These are phyloP conservation scores for Melitaea cinxia DNA, from an alignment of 1,140 invertebrate species.

Conservation along the genomic window DNA sequence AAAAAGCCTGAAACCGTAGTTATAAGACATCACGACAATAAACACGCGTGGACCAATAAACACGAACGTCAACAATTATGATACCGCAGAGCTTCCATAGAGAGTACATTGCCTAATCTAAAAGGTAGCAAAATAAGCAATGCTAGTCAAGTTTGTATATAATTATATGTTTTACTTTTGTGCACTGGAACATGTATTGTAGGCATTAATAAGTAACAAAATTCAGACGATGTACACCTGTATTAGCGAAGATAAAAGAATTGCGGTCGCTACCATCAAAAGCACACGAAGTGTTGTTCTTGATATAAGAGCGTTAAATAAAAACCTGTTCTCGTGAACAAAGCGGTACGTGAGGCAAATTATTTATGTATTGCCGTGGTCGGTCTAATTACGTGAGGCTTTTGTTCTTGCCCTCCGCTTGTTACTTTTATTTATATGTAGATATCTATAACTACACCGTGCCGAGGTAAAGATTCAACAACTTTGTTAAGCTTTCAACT, in stretches of 20 bases:
- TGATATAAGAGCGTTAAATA: conserved; percentile 77
- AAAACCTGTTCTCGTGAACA: conserved; percentile 74
- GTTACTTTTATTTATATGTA: conserved; percentile 49
- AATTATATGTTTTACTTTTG: too few relatives aligned
- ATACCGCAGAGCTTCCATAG: too few relatives aligned
- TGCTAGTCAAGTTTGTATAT: too few relatives aligned
- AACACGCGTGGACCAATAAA: too few relatives aligned
- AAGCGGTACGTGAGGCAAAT: conserved; percentile 78
- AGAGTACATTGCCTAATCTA: too few relatives aligned
- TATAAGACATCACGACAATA: too few relatives aligned
- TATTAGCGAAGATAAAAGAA: conserved; percentile 57
- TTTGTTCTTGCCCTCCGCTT: conserved; percentile 66
- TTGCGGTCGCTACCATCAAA: conserved; percentile 62
- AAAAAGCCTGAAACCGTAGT: too few relatives aligned
- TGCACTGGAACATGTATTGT: too few relatives aligned
- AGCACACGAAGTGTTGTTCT: conserved; percentile 72
- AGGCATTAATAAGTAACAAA: conserved; percentile 23
- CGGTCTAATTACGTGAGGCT: conserved; percentile 77
- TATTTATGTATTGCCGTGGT: conserved; percentile 80
- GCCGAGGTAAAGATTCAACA: conserved; percentile 56
- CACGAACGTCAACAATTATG: too few relatives aligned
- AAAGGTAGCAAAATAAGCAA: too few relatives aligned
- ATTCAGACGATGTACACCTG: conserved; percentile 23
- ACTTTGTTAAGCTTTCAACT: conserved; percentile 52
- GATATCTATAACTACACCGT: conserved; percentile 63